A percentile compares a stretch with the other conserved stretches of the same genome.
These are phyloP conservation scores for Cygnus olor DNA, from an alignment of 2,797 vertebrate species.

Conservation along the genomic window DNA sequence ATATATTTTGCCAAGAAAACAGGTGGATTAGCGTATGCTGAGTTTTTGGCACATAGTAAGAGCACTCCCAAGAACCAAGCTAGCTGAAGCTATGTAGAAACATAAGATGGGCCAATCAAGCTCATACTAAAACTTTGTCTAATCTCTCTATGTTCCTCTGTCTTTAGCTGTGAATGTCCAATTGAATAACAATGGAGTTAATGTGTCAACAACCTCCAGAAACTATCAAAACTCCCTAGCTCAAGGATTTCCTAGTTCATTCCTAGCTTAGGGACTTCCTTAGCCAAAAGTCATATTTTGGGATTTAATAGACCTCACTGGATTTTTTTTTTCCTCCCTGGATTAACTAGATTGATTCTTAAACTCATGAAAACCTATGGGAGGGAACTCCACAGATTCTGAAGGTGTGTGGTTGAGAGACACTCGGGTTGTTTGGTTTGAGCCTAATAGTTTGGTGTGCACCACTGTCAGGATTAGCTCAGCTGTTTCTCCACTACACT, in stretches of 20 bases:
- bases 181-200: background rate
- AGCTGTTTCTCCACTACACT: background rate
- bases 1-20: background rate
- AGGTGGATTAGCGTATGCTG: background rate
- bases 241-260: background rate
- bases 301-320: background rate
- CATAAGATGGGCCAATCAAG: background rate
- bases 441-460: background rate
- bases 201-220: background rate
- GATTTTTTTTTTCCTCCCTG: background rate
- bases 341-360: background rate
- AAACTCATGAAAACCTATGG: background rate
- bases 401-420: background rate
- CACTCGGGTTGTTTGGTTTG: background rate
- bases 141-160: background rate
- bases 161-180: background rate
- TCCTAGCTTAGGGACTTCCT: background rate
- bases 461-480: background rate
- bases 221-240: background rate
- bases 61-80: background rate
- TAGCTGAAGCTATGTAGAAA: background rate
- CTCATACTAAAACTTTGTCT: background rate
- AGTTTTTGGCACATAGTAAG: background rate
- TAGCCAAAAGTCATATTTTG: background rate
- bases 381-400: background rate